These are phyloP conservation scores for Murina feae DNA, from an alignment of 2,113 vertebrate genomes.

Conservation along the genomic window DNA sequence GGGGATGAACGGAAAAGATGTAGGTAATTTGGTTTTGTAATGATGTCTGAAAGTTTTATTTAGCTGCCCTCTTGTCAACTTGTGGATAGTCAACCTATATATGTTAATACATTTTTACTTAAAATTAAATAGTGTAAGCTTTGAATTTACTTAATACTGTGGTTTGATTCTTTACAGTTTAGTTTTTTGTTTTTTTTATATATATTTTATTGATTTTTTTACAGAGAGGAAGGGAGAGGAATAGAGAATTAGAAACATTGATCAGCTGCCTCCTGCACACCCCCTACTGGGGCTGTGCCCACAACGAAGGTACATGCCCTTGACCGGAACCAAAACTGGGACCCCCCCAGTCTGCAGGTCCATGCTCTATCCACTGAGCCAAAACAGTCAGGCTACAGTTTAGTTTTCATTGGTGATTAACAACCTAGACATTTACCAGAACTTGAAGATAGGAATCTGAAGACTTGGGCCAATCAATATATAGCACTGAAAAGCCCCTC, in stretches of 20 bases:
- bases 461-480: background rate
- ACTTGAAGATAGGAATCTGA: background rate
- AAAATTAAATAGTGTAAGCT: background rate
- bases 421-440: background rate
- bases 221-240: too few species aligned
- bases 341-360: too few species aligned
- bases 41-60: background rate
- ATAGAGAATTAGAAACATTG: too few species aligned
- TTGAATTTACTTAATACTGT: background rate
- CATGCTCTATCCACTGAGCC: too few species aligned
- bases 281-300: too few species aligned
- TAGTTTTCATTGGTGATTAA: background rate
- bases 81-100: background rate
- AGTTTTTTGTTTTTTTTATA: background rate
- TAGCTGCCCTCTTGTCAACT: background rate
- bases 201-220: too few species aligned
- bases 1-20: background rate
- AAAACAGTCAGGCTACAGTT: too few species aligned
- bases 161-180: slow-evolving; percentile 1
- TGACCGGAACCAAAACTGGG: too few species aligned
- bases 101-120: background rate
- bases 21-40: background rate
- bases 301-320: too few species aligned
- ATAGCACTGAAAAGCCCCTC: background rate
- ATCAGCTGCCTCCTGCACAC: too few species aligned